phyloP scores from a whole-genome alignment of 2,113 vertebrate species.

The Ceyx cyanopectus region DNA sequence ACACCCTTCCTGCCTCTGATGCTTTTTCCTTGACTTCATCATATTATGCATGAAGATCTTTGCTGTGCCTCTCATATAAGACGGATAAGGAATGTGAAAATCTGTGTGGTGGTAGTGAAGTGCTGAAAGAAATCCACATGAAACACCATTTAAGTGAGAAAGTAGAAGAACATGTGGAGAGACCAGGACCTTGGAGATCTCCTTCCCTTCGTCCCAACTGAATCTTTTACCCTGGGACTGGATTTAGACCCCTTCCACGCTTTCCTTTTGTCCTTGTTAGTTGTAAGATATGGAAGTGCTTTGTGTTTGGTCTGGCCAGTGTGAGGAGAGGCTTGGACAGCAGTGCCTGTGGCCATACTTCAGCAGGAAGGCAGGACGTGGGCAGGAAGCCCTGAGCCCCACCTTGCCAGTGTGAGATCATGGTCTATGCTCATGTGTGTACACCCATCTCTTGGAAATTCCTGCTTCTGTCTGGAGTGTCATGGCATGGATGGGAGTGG shows the following conservation, averaged over 20 bases:
- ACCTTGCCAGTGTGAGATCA: background rate
- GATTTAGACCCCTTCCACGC: background rate
- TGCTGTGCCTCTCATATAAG: background rate
- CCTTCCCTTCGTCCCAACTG: background rate
- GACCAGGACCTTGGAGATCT: background rate
- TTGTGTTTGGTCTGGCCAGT: fast-evolving
- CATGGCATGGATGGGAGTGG: background rate
- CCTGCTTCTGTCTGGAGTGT: background rate
- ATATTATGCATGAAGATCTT: background rate
- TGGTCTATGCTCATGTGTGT: background rate
- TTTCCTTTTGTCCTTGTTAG: background rate
- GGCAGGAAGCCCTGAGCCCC: background rate
- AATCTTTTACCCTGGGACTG: background rate
- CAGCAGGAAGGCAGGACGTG: background rate
- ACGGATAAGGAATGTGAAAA: background rate
- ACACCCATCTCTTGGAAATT: background rate
- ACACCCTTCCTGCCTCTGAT: background rate
- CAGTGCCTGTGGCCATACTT: background rate
- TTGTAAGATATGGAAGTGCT: background rate
- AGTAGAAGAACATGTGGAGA: background rate
- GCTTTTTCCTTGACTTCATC: background rate
- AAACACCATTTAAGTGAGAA: background rate
- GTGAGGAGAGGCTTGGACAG: background rate
- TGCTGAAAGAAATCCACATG: background rate
- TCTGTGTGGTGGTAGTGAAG: background rate